Conservation (phyloP, 1,140 invertebrate genomes). For the Philotrypesis tridentata region DNA sequence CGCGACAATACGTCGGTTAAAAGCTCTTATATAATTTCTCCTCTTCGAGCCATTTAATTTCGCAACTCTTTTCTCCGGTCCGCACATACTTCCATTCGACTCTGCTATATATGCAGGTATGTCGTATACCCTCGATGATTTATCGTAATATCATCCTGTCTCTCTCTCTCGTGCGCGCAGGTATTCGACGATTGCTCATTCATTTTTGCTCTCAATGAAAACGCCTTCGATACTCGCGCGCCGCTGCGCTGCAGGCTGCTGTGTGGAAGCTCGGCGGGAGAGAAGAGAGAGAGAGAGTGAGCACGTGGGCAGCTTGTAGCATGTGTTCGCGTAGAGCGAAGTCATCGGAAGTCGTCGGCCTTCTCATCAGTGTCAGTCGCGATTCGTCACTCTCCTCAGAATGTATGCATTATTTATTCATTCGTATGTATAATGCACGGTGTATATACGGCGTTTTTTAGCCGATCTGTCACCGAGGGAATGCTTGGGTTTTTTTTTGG, state of each 20-base stretch:
- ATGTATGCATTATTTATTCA: neutral
- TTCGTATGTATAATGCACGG: neutral
- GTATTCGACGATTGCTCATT: constrained; percentile 43
- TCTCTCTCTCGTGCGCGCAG: neutral
- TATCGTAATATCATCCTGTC: constrained; percentile 5
- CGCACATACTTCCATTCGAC: no score
- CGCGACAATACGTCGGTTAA: no score
- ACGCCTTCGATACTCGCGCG: constrained; percentile 42
- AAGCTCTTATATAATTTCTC: no score
- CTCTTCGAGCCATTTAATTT: no score
- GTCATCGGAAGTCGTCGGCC: neutral
- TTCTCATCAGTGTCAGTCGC: neutral
- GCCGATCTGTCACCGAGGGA: no score
- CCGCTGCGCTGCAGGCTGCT: no score
- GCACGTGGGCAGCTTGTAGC: constrained; percentile 28
- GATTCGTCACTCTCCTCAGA: neutral
- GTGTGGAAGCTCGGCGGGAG: neutral
- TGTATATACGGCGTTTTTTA: neutral
- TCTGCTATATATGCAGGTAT: no score
- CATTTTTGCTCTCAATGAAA: constrained; percentile 54
- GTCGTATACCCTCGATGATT: no score
- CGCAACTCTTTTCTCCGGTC: no score
- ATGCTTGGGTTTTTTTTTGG: no score
- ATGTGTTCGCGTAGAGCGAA: neutral
- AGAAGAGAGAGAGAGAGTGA: no score